Base-by-base conservation (phyloP, 2,888 invertebrate species). In the Cybosia mesomella region DNA sequence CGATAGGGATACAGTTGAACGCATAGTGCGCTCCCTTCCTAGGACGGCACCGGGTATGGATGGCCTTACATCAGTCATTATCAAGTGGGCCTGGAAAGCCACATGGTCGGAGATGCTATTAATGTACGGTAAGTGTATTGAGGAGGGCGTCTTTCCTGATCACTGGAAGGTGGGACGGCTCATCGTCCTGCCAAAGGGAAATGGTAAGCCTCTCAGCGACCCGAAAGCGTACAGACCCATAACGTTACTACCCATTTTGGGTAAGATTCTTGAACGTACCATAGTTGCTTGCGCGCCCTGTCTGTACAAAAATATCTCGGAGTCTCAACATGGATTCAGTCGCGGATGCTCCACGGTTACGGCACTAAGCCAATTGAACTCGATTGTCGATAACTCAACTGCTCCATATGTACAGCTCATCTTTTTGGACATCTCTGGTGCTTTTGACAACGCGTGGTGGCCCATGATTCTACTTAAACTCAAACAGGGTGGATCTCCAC, bases 371-470 rank as follows among this genome's bases (percentile, higher is more conserved):
- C 3, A 4, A 21, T 7, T 53, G 43, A 10, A 15, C 43, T 15
- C 13, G 13, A 1, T 43, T 15, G 43, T 15, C 13, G 15, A 43
- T 2, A 15, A 8, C 2, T n/a, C 7, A 9, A 4, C n/a, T 1
- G 53, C n/a, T 9, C 0, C 67, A 55, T 85, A 86, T 18, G 73
- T 81, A 0, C 81, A 79, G 60, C 70, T 70, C 1, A 72, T 85
- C 0, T 73, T 82, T 1, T 24, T 86, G 15, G 86, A 87, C 69
- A 86, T 85, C 10, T 71, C 80, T 1, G 83, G 84, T 0, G 84
- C 85, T 13, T 85, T 84, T 49, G 79, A 87, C 55, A 84, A 83
- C 67, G 81, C 86, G 15, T 85, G 84, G 84, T 86, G 86, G 85
- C 84, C 84, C 7, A 83, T 83, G 80, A 73, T 86, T 5, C 32